Evolutionary conservation across 1,140 invertebrate genomes (phyloP).

Genomic region (Ladona fulva): DNA sequence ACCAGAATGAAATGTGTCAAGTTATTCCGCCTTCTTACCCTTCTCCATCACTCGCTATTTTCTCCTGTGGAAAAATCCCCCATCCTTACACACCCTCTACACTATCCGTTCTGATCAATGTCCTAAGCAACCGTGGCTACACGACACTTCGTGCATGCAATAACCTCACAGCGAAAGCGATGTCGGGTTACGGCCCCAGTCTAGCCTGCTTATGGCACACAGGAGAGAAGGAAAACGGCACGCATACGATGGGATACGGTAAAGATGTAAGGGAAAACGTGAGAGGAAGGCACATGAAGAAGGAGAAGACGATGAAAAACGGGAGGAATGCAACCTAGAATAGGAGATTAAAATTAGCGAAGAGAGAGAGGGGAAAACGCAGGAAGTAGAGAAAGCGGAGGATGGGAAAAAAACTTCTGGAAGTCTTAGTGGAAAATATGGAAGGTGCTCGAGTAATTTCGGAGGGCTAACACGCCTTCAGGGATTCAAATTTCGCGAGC

Average conservation of each 20-base stretch:
- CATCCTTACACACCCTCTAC: no score
- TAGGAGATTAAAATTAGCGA: neutral
- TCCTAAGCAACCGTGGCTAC: no score
- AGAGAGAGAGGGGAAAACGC: neutral
- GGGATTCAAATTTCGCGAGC: slow-evolving; percentile 7
- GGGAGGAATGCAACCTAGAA: neutral
- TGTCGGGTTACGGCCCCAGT: no score
- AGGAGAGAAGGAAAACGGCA: neutral
- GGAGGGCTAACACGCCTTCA: neutral
- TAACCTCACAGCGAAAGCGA: no score
- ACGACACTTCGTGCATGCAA: no score
- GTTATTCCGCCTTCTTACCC: no score
- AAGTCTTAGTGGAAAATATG: neutral
- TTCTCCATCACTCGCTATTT: no score
- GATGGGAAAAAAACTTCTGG: neutral
- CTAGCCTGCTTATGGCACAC: no score
- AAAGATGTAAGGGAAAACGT: neutral
- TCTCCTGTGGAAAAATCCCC: no score
- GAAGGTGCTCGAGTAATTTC: neutral
- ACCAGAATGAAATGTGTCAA: no score
- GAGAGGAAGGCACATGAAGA: neutral
- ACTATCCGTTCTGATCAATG: no score
- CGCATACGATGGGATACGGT: neutral
- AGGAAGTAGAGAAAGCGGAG: no score
- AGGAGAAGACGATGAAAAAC: neutral